Conservation (phyloP, 2,113 vertebrate genomes). For the Pardalotus punctatus region DNA sequence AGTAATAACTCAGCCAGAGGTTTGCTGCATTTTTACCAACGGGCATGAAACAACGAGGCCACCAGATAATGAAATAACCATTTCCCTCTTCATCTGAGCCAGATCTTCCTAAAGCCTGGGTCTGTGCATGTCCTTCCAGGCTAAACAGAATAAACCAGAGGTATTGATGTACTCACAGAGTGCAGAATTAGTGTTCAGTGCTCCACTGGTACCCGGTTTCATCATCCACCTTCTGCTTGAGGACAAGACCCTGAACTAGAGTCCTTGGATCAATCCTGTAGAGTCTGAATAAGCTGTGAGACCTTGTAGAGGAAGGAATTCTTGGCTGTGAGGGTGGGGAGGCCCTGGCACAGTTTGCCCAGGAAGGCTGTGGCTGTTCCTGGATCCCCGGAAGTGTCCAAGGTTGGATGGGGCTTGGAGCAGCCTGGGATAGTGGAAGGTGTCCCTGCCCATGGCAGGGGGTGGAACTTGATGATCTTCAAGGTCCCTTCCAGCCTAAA, state of each 20-base stretch:
- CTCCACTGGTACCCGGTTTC: not conserved
- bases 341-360: not conserved
- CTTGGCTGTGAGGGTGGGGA: fast-evolving
- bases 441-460: not conserved
- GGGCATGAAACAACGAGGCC: not conserved
- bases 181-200: not conserved
- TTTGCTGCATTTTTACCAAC: not conserved
- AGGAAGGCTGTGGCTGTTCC: not conserved
- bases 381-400: not conserved
- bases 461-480: not conserved
- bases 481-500: not conserved
- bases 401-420: fast-evolving
- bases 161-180: not conserved
- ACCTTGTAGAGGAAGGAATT: not conserved
- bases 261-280: not conserved
- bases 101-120: not conserved
- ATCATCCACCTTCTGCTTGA: not conserved
- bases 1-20: not conserved
- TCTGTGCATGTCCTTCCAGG: not conserved
- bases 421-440: fast-evolving
- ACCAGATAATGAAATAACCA: not conserved
- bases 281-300: not conserved
- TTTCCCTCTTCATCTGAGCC: not conserved
- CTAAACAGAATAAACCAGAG: not conserved
- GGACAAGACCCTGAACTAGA: not conserved